These are phyloP conservation scores for Aplodontia rufa DNA, from an alignment of 2,113 vertebrate species.

Conservation along the genomic window DNA sequence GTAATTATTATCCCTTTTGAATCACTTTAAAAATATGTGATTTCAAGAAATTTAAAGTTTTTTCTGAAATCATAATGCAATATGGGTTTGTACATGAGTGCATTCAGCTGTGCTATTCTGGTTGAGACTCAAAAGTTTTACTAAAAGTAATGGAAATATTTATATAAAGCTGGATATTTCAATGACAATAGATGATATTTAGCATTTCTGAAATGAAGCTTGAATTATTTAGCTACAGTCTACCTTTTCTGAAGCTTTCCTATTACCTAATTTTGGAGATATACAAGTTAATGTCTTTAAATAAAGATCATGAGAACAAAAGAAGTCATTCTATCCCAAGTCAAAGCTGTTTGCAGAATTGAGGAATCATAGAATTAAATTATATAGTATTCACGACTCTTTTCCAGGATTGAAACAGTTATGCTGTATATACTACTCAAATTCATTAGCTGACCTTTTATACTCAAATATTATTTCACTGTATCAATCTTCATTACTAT, in stretches of 20 bases:
- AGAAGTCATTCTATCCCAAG: background rate
- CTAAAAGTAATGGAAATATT: background rate
- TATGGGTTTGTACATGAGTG: background rate
- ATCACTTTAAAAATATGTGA: background rate
- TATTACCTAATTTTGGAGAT: background rate
- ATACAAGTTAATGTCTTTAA: background rate
- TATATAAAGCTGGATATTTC: background rate
- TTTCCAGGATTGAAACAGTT: background rate
- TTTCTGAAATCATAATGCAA: background rate
- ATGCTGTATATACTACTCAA: background rate
- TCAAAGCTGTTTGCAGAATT: background rate
- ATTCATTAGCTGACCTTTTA: background rate
- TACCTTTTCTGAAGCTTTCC: background rate
- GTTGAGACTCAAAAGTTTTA: background rate
- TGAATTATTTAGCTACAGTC: background rate
- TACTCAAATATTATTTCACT: background rate
- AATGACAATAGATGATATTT: background rate
- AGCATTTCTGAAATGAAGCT: slow-evolving; percentile 5
- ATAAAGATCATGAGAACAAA: background rate
- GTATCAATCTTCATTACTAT: background rate
- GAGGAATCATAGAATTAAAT: background rate
- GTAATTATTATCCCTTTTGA: background rate
- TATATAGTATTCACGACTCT: background rate
- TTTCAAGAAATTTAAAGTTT: background rate
- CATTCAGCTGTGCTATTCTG: background rate